Evolutionary conservation across 1,140 invertebrate species (phyloP).

Genomic region (Sycophaga agraensis): DNA sequence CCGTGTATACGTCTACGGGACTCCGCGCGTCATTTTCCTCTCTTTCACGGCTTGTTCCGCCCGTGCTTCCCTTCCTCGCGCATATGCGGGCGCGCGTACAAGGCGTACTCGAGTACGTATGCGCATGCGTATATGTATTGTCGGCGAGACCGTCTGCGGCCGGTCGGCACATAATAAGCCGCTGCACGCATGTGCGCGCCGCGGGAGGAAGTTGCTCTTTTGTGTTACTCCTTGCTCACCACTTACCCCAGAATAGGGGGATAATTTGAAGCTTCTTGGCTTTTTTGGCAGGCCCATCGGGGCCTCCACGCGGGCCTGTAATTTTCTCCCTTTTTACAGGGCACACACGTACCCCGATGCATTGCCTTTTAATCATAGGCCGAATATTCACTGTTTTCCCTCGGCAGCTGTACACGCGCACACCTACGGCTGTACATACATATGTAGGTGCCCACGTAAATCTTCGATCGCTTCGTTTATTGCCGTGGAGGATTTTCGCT

Average conservation of each 20-base stretch:
- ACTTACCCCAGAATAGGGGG: conserved; percentile 1
- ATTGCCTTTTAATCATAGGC: conserved; percentile 11
- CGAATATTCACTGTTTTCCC: too few relatives aligned
- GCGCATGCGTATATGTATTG: too few relatives aligned
- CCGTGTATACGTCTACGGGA: not conserved
- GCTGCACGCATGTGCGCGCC: not conserved
- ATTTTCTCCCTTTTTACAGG: conserved; percentile 13
- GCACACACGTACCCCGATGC: conserved; percentile 1
- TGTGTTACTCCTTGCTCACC: not conserved
- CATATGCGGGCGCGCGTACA: too few relatives aligned
- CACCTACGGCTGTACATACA: too few relatives aligned
- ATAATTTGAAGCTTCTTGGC: conserved; percentile 11
- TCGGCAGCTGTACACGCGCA: too few relatives aligned
- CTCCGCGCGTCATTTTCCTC: too few relatives aligned
- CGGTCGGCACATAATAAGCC: too few relatives aligned
- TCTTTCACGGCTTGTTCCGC: not conserved
- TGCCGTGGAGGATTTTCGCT: too few relatives aligned
- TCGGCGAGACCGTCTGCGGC: too few relatives aligned
- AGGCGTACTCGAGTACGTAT: too few relatives aligned
- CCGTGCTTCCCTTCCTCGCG: not conserved
- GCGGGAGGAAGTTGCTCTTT: conserved; percentile 16
- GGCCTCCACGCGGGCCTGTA: not conserved
- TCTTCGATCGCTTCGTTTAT: too few relatives aligned
- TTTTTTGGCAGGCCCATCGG: not conserved
- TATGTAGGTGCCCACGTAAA: too few relatives aligned